Evolutionary conservation across 53 echinoderm and acorn worm species (phyloP), one percentile per base, ranked within the genome.

Genomic region (Zoroaster sp.): DNA sequence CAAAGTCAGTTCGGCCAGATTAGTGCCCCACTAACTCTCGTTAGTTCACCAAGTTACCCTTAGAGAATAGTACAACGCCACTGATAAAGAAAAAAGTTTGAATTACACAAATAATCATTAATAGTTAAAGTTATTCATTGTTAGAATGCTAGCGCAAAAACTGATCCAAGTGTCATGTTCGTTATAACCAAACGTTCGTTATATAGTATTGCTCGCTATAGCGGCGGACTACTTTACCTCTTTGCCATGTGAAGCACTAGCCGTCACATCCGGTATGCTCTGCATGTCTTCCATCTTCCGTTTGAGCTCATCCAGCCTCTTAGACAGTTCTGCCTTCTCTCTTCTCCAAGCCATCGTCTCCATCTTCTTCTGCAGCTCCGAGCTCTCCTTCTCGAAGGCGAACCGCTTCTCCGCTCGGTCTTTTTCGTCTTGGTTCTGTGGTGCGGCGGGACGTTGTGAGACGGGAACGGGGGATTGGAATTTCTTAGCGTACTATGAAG

Each of bases 341-440:
- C 86, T 86, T 43, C 92, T 81, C 95, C 95, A 95, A 4, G 91
- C 91, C 87, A 91, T 87, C 1, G 91, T 86, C 77, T 95, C 95
- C 95, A 95, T 95, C 55, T 95, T 95, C 78, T 91, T 83, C 82
- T 95, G 95, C 12, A 93, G 83, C 77, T 93, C 93, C 12, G 93
- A 74, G 70, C 91, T 95, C 63, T 95, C 93, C 54, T 91, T 89
- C 88, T 95, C 95, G 31, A 95, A 73, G 51, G 79, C 93, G 35
- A 85, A 87, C 4, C 87, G 68, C 38, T 91, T 91, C 43, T 93
- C 80, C 13, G 90, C 85, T n/a, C 93, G 74, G 31, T 93, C 92
- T 38, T 87, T 79, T 40, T 95, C 95, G 36, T 93, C 91, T 71
- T 67, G 42, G 41, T 86, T 92, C 95, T 95, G 90, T 67, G 90